Conservation (phyloP, 2,113 vertebrate species). For the Charina bottae region DNA sequence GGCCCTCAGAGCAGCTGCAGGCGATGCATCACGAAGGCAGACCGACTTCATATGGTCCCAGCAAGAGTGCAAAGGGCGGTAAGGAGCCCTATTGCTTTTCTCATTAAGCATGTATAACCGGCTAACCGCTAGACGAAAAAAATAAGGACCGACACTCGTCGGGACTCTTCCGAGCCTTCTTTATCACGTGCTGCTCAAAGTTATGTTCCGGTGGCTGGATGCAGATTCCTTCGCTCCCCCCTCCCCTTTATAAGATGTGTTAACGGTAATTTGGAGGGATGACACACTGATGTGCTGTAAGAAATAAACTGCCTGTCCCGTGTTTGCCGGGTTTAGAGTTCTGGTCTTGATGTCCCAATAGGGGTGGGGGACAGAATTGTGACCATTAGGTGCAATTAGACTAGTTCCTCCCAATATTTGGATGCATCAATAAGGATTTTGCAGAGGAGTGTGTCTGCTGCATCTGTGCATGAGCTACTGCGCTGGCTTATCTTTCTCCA, state of each 20-base stretch:
- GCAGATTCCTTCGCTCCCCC: background rate
- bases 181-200: background rate
- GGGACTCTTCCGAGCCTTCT: background rate
- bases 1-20: background rate
- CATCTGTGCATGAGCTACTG: background rate
- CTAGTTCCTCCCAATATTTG: background rate
- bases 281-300: background rate
- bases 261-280: background rate
- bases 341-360: background rate
- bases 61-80: background rate
- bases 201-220: background rate
- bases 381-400: background rate
- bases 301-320: background rate
- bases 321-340: background rate
- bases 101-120: background rate
- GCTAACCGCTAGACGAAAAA: background rate
- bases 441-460: background rate
- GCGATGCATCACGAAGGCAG: background rate
- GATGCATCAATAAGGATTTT: background rate
- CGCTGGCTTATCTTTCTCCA: background rate
- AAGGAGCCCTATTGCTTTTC: background rate
- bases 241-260: background rate
- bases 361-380: background rate
- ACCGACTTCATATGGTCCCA: background rate
- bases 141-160: background rate